Conservation (phyloP, 2,113 vertebrate genomes). For the Tricholaema leucomelas region DNA sequence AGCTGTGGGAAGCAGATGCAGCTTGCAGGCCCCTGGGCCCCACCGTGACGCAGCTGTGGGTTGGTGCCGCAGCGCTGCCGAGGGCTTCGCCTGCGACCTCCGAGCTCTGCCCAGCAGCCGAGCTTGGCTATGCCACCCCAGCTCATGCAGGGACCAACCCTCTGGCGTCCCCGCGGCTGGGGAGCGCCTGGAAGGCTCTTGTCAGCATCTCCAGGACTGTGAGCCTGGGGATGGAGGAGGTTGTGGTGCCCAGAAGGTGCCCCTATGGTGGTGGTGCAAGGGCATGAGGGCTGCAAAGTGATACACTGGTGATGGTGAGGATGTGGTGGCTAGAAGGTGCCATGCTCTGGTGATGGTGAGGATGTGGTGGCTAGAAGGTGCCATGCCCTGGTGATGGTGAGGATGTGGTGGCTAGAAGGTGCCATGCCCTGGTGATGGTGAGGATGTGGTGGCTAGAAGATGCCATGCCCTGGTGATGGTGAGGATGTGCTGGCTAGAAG, state of each 20-base stretch:
- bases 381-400: fast-evolving
- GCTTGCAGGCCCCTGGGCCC: fast-evolving
- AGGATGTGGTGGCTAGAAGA: neutral
- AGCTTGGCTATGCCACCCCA: neutral
- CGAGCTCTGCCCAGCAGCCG: neutral
- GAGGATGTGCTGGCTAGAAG: neutral
- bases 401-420: too few relatives aligned
- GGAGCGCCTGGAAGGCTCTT: neutral
- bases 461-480: fast-evolving
- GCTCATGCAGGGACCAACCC: fast-evolving
- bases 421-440: neutral
- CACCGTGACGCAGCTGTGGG: fast-evolving
- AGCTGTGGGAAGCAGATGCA: neutral
- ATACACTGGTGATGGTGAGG: fast-evolving
- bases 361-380: fast-evolving
- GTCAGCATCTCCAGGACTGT: fast-evolving
- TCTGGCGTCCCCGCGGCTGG: fast-evolving
- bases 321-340: fast-evolving
- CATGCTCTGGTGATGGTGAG: fast-evolving
- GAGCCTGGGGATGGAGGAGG: neutral
- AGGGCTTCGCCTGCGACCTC: neutral
- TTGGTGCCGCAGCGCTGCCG: neutral
- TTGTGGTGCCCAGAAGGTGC: neutral
- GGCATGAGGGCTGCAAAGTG: neutral
- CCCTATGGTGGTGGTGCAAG: fast-evolving